Evolutionary conservation across 37 sponge, comb jelly and placozoan species (phyloP).

Genomic region (Ephydatia muelleri): DNA sequence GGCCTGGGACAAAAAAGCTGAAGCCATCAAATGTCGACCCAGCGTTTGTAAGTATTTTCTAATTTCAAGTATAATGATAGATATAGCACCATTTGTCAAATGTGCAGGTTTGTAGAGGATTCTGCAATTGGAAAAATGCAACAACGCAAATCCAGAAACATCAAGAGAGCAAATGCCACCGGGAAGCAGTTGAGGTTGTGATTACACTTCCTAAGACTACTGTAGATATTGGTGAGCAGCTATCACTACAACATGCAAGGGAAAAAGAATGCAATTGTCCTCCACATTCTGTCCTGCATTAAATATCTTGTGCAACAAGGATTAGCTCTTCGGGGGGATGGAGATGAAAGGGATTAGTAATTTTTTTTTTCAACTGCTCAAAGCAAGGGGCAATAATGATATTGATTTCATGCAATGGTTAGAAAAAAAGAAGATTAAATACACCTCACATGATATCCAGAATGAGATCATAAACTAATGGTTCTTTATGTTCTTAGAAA

Average conservation of each 20-base stretch:
- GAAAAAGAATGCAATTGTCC: constrained; percentile 23
- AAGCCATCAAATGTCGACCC: constrained; percentile 38
- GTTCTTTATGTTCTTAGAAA: constrained; percentile 29
- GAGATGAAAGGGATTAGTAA: constrained; percentile 34
- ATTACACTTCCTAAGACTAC: no score
- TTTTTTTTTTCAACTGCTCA: constrained; percentile 34
- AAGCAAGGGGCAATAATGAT: constrained; percentile 9
- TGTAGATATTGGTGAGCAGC: no score
- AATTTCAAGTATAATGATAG: neutral
- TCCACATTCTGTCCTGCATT: constrained; percentile 17
- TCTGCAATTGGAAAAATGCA: no score
- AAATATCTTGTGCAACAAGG: no score
- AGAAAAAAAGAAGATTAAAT: constrained; percentile 20
- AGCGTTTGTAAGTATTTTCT: constrained; percentile 50
- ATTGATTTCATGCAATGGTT: neutral
- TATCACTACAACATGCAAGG: neutral
- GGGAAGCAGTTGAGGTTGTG: no score
- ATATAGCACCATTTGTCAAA: neutral
- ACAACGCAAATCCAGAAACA: no score
- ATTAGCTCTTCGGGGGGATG: constrained; percentile 35
- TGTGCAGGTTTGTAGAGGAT: no score
- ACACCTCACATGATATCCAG: constrained; percentile 53
- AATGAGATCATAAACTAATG: constrained; percentile 55
- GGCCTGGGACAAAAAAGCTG: constrained; percentile 25
- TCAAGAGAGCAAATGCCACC: no score